Evolutionary conservation across 2,888 invertebrate species (phyloP).

Genomic region (Germaria angustata): DNA sequence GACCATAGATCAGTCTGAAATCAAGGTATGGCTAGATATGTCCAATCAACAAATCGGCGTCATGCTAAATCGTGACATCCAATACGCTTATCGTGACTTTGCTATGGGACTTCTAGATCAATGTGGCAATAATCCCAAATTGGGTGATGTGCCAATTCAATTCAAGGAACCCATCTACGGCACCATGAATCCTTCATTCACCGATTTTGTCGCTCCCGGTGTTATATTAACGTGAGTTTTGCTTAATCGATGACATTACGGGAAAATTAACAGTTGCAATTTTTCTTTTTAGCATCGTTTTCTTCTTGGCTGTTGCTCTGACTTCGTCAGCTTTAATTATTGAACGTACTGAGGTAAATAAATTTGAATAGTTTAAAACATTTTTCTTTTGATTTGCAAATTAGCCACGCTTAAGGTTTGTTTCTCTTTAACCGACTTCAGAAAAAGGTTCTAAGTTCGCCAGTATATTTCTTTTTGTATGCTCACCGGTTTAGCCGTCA

Average conservation of each 20-base stretch:
- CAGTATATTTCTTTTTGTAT: too few relatives aligned
- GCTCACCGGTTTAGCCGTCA: too few relatives aligned
- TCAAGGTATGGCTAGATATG: constrained; percentile 95
- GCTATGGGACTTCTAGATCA: constrained; percentile 86
- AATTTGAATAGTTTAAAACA: too few relatives aligned
- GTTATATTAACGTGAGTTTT: constrained; percentile 92
- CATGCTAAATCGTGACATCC: constrained; percentile 91
- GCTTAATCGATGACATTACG: neutral
- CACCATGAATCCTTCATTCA: constrained; percentile 93
- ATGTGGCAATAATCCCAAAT: constrained; percentile 90
- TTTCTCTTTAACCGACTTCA: too few relatives aligned
- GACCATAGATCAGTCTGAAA: constrained; percentile 91
- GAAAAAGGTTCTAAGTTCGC: too few relatives aligned
- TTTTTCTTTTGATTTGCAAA: too few relatives aligned
- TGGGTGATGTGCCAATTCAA: constrained; percentile 93
- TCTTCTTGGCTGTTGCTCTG: constrained; percentile 96
- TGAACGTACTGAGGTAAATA: constrained; percentile 88
- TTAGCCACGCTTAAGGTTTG: too few relatives aligned
- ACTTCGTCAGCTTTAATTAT: constrained; percentile 95
- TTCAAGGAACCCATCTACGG: constrained; percentile 94
- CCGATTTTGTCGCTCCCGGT: constrained; percentile 97
- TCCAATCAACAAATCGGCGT: constrained; percentile 97
- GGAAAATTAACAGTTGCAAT: neutral
- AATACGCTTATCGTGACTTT: constrained; percentile 92
- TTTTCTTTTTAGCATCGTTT: constrained; percentile 87